Base-by-base conservation (phyloP, 2,113 vertebrate species). In the Misgurnus anguillicaudatus region DNA sequence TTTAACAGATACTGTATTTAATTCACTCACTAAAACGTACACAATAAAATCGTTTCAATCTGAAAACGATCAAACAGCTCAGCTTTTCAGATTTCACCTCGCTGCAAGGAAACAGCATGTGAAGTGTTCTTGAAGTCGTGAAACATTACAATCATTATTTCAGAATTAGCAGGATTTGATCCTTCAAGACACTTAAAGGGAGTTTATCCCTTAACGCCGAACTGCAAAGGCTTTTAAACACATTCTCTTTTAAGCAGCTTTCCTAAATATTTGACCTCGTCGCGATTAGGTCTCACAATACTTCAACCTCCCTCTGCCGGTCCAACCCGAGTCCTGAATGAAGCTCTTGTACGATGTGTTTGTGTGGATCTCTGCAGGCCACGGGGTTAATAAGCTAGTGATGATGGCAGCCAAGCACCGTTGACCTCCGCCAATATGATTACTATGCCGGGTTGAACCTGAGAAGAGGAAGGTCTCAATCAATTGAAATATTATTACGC, bases 301-400 rank as follows among this genome's bases (percentile, higher is more conserved):
- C 75, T 64, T 19, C 60, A 48, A 66, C 79, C 42, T 53, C 87
- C 86, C 89, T 87, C 77, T 14, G 55, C 60, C 55, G 2, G 67
- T 61, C 92, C 88, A 87, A 84, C 7, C 73, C 60, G 73, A 75
- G 80, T 90, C 91, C 89, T 94, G 94, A 94, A 94, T 94, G 89
- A 89, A 85, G 79, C 88, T 90, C 90, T 94, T 94, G 94, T 95
- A 90, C 90, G 87, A 85, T 88, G 90, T 93, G 92, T 93, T 93
- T 94, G 92, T 92, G 92, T 93, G 91, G 88, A 86, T 76, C 86
- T 88, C 94, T 93, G 94, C 93, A 92, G 93, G 89, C 90, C 91
- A 85, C 87, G 89, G 88, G 89, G 91, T 92, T 95, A 95, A 95
- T 95, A 94, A 94, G 92, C 88, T 93, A 85, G 94, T 94, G 94